A percentile compares a stretch with the other conserved stretches of the same genome.
phyloP scores from a whole-genome alignment of 2,113 vertebrate genomes.

The Pterocles orientalis region DNA sequence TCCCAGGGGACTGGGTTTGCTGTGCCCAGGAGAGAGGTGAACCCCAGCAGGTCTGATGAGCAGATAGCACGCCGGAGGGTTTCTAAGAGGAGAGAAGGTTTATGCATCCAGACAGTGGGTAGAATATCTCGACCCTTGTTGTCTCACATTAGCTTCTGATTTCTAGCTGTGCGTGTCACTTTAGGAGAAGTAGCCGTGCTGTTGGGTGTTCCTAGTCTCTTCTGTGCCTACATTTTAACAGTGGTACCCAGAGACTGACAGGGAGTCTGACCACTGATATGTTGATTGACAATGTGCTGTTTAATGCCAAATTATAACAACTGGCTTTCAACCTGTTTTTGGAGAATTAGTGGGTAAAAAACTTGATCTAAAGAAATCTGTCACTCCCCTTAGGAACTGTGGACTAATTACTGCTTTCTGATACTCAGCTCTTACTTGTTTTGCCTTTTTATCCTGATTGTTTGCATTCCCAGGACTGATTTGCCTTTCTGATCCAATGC shows the following conservation, averaged over 20 bases:
- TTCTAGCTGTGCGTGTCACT: neutral
- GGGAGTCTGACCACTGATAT: neutral
- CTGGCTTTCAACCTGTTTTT: neutral
- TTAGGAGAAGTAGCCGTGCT: neutral
- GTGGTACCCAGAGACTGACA: neutral
- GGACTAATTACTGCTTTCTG: conserved; percentile 58
- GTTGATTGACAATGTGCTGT: neutral
- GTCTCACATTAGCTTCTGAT: rapidly evolving
- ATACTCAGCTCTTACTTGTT: conserved; percentile 55
- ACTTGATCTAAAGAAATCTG: conserved; percentile 32
- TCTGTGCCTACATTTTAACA: neutral
- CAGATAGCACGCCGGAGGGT: rapidly evolving
- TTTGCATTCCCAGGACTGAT: conserved; percentile 64
- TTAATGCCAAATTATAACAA: neutral
- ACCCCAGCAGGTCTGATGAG: neutral
- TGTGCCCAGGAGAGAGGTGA: neutral
- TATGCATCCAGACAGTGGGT: neutral
- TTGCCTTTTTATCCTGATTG: conserved; percentile 55
- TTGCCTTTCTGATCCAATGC: conserved; percentile 67
- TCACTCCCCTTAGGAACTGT: conserved; percentile 24
- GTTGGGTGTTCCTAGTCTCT: neutral
- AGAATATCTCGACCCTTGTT: neutral
- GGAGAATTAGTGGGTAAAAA: conserved; percentile 25
- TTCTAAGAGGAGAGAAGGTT: neutral
- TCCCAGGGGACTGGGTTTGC: neutral